Conservation (phyloP, 2,113 vertebrate genomes). For the Ptilonorhynchus violaceus region DNA sequence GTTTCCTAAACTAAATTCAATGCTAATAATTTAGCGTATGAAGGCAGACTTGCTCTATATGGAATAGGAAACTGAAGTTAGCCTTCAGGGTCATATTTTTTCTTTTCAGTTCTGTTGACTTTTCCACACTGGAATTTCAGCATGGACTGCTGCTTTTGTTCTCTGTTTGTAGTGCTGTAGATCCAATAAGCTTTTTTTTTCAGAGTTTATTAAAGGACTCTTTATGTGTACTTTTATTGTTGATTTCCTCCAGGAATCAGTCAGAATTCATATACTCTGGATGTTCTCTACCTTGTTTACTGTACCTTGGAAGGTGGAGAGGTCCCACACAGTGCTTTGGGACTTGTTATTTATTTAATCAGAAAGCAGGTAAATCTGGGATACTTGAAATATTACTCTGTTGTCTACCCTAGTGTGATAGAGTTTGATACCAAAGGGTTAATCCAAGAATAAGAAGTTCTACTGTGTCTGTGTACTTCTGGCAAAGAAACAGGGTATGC, state of each 20-base stretch:
- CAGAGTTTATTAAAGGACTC: neutral
- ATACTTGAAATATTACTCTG: neutral
- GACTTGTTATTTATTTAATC: neutral
- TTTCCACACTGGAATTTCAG: neutral
- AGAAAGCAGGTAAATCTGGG: neutral
- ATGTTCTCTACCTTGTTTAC: neutral
- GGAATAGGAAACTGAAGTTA: neutral
- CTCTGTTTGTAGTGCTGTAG: accelerated
- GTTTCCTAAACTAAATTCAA: neutral
- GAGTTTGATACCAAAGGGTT: neutral
- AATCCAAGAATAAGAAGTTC: neutral
- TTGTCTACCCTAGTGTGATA: neutral
- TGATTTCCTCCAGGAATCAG: neutral
- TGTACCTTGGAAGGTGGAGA: neutral
- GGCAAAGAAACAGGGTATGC: neutral
- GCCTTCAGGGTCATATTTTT: neutral
- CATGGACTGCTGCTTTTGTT: neutral
- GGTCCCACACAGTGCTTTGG: neutral
- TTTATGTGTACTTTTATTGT: neutral
- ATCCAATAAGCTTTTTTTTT: neutral
- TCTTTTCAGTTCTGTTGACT: neutral
- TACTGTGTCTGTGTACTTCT: neutral
- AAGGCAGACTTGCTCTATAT: neutral
- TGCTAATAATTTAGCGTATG: neutral
- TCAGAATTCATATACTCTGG: neutral